Evolutionary conservation across 2,888 invertebrate species (phyloP).

Genomic region (Polietes domitor): DNA sequence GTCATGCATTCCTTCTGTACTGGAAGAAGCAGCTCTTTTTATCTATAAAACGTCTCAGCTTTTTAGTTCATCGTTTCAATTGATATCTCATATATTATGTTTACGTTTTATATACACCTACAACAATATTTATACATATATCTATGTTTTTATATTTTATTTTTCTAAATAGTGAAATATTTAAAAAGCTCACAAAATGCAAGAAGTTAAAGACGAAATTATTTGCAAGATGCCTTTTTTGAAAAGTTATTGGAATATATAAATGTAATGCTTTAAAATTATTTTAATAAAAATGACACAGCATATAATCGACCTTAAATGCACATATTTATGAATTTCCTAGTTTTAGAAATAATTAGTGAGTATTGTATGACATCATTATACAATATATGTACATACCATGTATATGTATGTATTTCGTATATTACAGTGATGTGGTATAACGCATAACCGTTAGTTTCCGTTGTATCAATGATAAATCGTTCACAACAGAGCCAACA

Average conservation of each 20-base stretch:
- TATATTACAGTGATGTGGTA: no score
- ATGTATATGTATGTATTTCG: no score
- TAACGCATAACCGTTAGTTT: no score
- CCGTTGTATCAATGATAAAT: no score
- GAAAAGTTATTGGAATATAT: neutral
- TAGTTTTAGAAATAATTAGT: neutral
- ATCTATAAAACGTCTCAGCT: neutral
- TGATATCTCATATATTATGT: neutral
- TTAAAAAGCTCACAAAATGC: neutral
- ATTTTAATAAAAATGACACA: conserved; percentile 11
- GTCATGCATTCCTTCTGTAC: neutral
- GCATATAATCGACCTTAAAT: neutral
- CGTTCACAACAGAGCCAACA: no score
- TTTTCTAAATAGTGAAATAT: neutral
- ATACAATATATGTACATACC: no score
- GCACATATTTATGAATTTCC: neutral
- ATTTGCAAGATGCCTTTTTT: neutral
- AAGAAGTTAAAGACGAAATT: neutral
- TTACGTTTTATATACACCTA: neutral
- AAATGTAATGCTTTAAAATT: conserved; percentile 21
- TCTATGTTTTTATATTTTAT: neutral
- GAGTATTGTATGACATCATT: neutral
- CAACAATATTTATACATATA: neutral
- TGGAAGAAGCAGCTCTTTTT: neutral
- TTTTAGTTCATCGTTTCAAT: neutral